phyloP scores from a whole-genome alignment of 1,140 invertebrate genomes.

The Diachasma alloeum region DNA sequence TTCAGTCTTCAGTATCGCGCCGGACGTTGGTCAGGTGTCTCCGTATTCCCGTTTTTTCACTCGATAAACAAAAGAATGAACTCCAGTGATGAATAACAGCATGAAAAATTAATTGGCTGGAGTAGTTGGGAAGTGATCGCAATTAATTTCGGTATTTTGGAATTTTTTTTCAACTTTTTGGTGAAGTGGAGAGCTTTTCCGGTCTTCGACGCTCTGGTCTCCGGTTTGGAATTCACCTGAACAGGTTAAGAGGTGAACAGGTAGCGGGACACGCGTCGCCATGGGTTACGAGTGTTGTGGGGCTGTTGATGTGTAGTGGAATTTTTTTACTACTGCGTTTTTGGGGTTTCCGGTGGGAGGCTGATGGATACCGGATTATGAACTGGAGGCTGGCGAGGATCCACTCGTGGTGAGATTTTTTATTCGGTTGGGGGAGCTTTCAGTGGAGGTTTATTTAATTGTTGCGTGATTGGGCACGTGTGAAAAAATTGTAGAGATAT shows the following conservation, averaged over 20 bases:
- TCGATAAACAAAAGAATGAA: neutral
- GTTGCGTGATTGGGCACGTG: too few species aligned
- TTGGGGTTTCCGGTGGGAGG: neutral
- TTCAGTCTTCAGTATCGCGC: slow-evolving; percentile 45
- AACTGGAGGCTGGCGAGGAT: neutral
- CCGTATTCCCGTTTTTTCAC: neutral
- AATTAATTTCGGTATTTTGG: neutral
- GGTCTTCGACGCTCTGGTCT: neutral
- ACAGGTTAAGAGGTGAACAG: slow-evolving; percentile 30
- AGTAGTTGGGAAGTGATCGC: neutral
- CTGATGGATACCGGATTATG: neutral
- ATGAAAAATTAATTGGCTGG: neutral
- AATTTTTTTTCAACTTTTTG: neutral
- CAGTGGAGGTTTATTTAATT: too few species aligned
- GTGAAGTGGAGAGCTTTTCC: neutral
- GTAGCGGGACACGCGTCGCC: slow-evolving; percentile 37
- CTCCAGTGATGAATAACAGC: neutral
- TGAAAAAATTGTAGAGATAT: too few species aligned
- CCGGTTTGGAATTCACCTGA: neutral
- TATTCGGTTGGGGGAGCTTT: too few species aligned
- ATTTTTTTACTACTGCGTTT: neutral
- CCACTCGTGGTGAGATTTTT: neutral
- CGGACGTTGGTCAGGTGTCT: slow-evolving; percentile 31
- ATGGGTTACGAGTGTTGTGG: slow-evolving; percentile 54
- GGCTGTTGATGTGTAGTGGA: slow-evolving; percentile 42